A percentile compares a stretch with the other conserved stretches of the same genome.
phyloP scores from a whole-genome alignment of 92 coral and sea anemone species.

The Metridium senile region DNA sequence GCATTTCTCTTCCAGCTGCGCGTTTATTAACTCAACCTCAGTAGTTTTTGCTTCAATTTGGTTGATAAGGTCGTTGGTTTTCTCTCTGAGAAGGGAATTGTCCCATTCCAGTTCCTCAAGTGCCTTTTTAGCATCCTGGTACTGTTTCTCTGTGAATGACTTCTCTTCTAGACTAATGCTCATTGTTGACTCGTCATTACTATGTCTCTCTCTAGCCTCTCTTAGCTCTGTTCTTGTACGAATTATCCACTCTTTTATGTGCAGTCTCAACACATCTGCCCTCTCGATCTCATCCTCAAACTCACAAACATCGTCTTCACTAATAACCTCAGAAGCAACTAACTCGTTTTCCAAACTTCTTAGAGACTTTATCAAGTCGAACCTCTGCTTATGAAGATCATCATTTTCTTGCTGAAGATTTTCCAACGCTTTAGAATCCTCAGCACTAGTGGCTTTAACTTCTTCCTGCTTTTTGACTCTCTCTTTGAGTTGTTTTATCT shows the following conservation, averaged over 20 bases:
- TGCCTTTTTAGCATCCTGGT: conserved; percentile 38
- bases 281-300: conserved; percentile 55
- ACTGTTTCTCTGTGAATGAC: conserved; percentile 46
- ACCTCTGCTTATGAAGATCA: conserved; percentile 39
- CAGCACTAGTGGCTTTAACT: not conserved
- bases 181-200: conserved; percentile 9
- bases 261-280: conserved; percentile 41
- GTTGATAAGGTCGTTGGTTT: conserved; percentile 63
- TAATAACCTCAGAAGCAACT: conserved; percentile 14
- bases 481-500: conserved; percentile 60
- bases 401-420: conserved; percentile 37
- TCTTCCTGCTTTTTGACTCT: conserved; percentile 18
- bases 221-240: conserved; percentile 19
- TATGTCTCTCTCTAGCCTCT: not conserved
- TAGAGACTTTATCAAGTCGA: conserved; percentile 49
- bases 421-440: conserved; percentile 13
- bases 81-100: conserved; percentile 71
- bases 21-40: conserved; percentile 43
- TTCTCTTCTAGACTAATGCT: conserved; percentile 55
- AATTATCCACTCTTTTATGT: conserved; percentile 61
- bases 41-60: conserved; percentile 66
- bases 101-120: conserved; percentile 67
- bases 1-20: conserved; percentile 58
- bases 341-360: conserved; percentile 47
- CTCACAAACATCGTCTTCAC: conserved; percentile 33